These are phyloP conservation scores for Hemiprocne comata DNA, from an alignment of 2,113 vertebrate genomes.

Conservation along the genomic window DNA sequence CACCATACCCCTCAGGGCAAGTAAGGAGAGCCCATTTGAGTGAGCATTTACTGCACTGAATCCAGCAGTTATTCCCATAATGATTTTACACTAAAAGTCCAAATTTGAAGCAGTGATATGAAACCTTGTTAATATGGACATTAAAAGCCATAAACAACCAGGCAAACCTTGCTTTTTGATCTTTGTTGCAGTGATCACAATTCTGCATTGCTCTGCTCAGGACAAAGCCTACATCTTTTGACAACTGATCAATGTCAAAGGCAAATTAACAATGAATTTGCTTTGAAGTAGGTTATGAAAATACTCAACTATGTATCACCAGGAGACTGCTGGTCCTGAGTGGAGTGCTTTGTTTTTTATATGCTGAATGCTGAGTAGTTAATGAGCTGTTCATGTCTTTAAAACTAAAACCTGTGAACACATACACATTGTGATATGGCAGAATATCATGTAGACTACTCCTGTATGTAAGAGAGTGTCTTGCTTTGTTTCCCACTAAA, in stretches of 20 bases:
- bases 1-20: background rate
- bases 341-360: background rate
- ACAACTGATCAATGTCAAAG: background rate
- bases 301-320: background rate
- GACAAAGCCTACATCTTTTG: background rate
- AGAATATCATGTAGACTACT: background rate
- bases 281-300: background rate
- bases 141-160: background rate
- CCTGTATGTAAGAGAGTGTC: background rate
- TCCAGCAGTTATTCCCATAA: background rate
- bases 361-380: background rate
- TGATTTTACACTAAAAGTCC: background rate
- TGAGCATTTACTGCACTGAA: background rate
- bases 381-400: background rate
- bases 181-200: background rate
- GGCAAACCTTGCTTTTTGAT: background rate
- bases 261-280: background rate
- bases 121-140: background rate
- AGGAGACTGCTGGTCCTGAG: background rate
- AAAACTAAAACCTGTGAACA: background rate
- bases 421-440: accelerated
- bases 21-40: background rate
- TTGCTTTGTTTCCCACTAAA: background rate
- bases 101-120: background rate
- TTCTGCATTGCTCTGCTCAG: background rate